Evolutionary conservation across 2,113 vertebrate species (phyloP), one percentile per base, ranked within the genome.

Genomic region (Rynchops niger): DNA sequence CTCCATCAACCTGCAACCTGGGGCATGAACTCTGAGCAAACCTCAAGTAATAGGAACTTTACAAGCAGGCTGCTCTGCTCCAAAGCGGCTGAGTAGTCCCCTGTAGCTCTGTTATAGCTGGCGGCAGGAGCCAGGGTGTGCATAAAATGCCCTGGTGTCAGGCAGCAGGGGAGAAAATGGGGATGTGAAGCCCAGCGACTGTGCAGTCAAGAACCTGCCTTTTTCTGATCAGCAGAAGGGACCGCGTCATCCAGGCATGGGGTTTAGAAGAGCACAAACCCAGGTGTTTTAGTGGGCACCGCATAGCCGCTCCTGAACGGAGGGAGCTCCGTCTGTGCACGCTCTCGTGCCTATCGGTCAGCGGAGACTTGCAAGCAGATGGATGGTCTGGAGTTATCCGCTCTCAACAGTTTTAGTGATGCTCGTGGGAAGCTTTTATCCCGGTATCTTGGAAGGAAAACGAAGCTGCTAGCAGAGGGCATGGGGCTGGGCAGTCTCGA

Each of bases 21-120:
- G 82, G 71, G 58, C 95, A 88, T 15, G 90, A 96, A 76, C 87
- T 93, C 87, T 29, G 67, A 92, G 85, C 79, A 91, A 88, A 66
- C 71, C 85, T 88, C 58, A 16, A 70, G 92, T 16, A 69, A 65
- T 42, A 69, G 50, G 15, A 26, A 69, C 53, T 66, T 97, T 95
- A 80, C 88, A 86, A 80, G 85, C 4, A 30, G 61, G 16, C 27
- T 53, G 65, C 56, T 88, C 78, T 2, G 5, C 78, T 85, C 23
- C 62, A 5, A 18, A 77, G 85, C 0, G 1, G 38, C 69, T 77
- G 32, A 71, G 34, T 34, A 32, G 23, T 56, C 36, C 26, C 6
- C 8, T 23, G 4, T 7, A 45, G 17, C 62, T 15, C 14, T 3
- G 3, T 13, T 11, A 58, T 2, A 61, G 53, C 47, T 56, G 36